Evolutionary conservation across 2,888 invertebrate species (phyloP).

Genomic region (Tachina lurida): DNA sequence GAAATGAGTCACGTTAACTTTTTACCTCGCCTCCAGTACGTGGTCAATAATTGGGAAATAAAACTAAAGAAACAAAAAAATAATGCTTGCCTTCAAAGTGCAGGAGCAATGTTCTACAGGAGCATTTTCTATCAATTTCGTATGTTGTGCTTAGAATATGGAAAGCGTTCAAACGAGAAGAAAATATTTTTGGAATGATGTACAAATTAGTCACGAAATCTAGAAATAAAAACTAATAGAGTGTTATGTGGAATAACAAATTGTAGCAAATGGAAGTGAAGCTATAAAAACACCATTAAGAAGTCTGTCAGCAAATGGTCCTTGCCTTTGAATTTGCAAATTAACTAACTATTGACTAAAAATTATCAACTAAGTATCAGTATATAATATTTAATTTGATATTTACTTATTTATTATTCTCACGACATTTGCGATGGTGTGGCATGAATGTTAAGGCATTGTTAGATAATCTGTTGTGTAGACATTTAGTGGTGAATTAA

Average conservation of each 20-base stretch:
- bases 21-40: neutral
- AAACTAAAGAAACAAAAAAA: neutral
- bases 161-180: neutral
- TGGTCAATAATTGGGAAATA: constrained; percentile 22
- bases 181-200: neutral
- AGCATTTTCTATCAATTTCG: neutral
- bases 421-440: too few species aligned
- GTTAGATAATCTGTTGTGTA: too few species aligned
- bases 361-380: too few species aligned
- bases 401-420: too few species aligned
- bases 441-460: too few species aligned
- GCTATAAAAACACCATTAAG: neutral
- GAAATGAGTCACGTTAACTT: constrained; percentile 49
- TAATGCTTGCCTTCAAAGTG: neutral
- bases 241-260: neutral
- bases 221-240: constrained; percentile 13
- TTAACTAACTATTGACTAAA: too few species aligned
- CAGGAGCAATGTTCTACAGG: too few species aligned
- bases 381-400: too few species aligned
- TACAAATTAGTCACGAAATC: constrained; percentile 5
- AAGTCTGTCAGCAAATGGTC: too few species aligned
- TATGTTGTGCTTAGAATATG: neutral
- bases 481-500: too few species aligned
- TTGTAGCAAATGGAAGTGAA: neutral
- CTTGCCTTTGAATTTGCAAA: too few species aligned